Percentiles rank a stretch among this genome's conserved stretches.
Evolutionary conservation across 2,797 vertebrate species (phyloP).

Genomic region (Artibeus jamaicensis): DNA sequence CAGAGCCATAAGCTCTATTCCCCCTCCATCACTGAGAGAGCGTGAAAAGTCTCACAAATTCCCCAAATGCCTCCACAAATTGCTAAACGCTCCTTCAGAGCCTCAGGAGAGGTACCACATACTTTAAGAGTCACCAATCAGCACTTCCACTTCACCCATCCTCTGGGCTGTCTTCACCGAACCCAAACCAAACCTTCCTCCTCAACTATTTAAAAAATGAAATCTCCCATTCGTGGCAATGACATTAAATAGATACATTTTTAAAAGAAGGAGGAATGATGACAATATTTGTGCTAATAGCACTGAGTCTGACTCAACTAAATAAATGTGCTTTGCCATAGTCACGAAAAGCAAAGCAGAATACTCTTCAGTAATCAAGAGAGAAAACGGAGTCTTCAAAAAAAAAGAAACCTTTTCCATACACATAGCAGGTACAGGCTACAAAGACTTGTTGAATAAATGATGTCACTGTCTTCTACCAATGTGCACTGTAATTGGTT

Average conservation of each 20-base stretch:
- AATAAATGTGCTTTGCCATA: background rate
- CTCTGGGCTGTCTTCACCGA: background rate
- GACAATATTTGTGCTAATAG: background rate
- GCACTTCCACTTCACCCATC: background rate
- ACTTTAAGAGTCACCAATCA: background rate
- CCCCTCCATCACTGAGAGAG: background rate
- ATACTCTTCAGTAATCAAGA: background rate
- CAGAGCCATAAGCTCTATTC: background rate
- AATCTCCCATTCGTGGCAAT: background rate
- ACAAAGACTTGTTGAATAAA: background rate
- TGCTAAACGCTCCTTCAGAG: background rate
- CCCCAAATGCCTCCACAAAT: background rate
- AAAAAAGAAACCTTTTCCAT: background rate
- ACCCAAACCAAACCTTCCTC: background rate
- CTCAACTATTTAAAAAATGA: background rate
- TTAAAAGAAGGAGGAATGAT: background rate
- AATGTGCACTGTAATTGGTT: background rate
- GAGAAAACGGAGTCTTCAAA: background rate
- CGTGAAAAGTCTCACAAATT: background rate
- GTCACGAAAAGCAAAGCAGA: background rate
- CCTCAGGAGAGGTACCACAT: background rate
- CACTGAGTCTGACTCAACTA: background rate
- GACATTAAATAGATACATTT: background rate
- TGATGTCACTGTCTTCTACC: background rate
- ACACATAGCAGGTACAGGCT: background rate